Base-by-base conservation (phyloP, 1,140 invertebrate genomes). In the Formica selysi region DNA sequence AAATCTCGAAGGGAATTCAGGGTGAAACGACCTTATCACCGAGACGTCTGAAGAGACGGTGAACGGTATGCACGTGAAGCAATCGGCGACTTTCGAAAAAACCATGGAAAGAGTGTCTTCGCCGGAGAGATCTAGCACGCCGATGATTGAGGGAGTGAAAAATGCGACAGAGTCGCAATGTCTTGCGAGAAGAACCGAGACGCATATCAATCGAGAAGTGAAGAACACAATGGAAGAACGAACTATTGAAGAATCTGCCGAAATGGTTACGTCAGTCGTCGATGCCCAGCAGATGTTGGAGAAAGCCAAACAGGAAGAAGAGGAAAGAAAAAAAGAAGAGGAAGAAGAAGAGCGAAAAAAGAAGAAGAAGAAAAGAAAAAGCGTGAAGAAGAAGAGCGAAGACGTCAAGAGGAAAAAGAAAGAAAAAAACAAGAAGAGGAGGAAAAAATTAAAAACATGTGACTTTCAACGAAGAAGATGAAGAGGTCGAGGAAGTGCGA, bases 61-160 rank as follows among this genome's bases (percentile, higher is more conserved):
- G 0, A 93, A 92, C 32, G 93, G 93, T 29, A 87, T 94, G 76
- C 95, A 94, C 71, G 94, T 94, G 2, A 95, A 95, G 64, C 93
- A 92, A 81, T 95, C 93, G 22, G 94, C 93, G 5, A 94, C 93
- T 6, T 94, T 94, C 62, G 95, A 95, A 74, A 95, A 95, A 32
- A 95, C 94, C 0, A 91, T 95, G 0, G 93, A 89, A 61, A 84
- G 51, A 92, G 70, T 73, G 89, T 85, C 94, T 0, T 92, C 92
- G 0, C 93, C 94, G 0, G 92, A 92, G 26, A 67, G 54, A 38
- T 36, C 71, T 7, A 41, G 19, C 11, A 38, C 44, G 0, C 76
- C 71, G 4, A 65, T 54, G 41, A 29, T 65, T 4, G 68, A 91
- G 0, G 62, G 86, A 8, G 8, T 10, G 4, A n/a, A 19, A 26